A percentile compares a stretch with the other conserved stretches of the same genome.
phyloP scores from a whole-genome alignment of 1,140 invertebrate genomes.

The Bursaphelenchus mucronatus region DNA sequence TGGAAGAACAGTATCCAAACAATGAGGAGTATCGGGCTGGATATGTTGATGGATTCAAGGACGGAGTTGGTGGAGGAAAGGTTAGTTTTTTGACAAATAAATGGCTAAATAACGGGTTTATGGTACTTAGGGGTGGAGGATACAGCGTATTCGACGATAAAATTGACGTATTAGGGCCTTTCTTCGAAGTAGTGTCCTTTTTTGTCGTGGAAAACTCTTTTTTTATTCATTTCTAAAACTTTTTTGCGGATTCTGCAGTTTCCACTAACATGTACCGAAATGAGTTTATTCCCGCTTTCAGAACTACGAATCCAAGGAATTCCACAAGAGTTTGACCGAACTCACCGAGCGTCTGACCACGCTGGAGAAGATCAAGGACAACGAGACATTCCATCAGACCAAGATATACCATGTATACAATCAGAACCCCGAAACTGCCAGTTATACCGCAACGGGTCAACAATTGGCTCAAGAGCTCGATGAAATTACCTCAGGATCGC shows the following conservation, averaged over 20 bases:
- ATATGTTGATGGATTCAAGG: constrained; percentile 61
- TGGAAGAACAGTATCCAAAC: constrained; percentile 60
- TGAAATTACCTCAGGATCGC: constrained; percentile 52
- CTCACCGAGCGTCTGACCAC: constrained; percentile 56
- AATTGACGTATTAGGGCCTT: too few relatives aligned
- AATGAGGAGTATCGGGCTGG: constrained; percentile 59
- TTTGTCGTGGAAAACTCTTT: background rate
- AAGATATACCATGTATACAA: constrained; percentile 61
- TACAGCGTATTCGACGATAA: background rate
- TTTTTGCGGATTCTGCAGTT: constrained; percentile 7
- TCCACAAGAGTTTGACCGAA: constrained; percentile 58
- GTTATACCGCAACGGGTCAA: constrained; percentile 43
- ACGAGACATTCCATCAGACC: constrained; percentile 56
- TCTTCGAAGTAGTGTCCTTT: too few relatives aligned
- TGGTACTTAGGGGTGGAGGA: background rate
- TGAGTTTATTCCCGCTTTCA: constrained; percentile 28
- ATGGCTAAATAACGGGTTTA: background rate
- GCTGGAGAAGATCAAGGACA: constrained; percentile 56
- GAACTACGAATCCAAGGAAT: constrained; percentile 47
- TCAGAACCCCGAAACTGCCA: constrained; percentile 49
- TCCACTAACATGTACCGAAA: background rate
- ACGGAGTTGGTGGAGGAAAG: constrained; percentile 45
- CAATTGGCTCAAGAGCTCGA: constrained; percentile 54
- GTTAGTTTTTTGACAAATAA: constrained; percentile 18
- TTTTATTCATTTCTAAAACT: background rate